Evolutionary conservation across 2,888 invertebrate genomes (phyloP), one percentile per base, ranked within the genome.

Genomic region (Volucella inanis): DNA sequence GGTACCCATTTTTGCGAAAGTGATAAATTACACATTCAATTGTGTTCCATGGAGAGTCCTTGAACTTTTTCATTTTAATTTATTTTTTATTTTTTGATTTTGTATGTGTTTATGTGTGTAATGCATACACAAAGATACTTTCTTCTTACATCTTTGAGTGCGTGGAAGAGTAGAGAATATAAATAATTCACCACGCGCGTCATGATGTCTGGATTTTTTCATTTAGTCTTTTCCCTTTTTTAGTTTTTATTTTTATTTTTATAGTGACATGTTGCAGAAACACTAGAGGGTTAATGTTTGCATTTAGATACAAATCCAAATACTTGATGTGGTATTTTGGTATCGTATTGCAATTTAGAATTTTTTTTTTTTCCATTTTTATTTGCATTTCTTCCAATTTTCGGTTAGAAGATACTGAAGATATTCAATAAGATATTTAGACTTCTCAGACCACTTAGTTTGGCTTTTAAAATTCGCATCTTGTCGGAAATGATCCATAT

Each of bases 21-120:
- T 59, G 71, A 85, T 81, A 85, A 72, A 81, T 85, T 80, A 71
- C 84, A 85, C 59, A 62, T 81, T 85, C 68, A 85, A 85, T 85
- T 81, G 76, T 81, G 74, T 71, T 68, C 55, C 67, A 75, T 62
- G 67, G 67, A 49, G 55, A 85, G 85, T 81, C 85, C 85, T 85
- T 85, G 85, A 85, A 85, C 85, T 85, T 85, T 85, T 49, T 39
- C 11, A 52, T 22, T 61, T 55, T 22, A 38, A 62, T 18, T 61
- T 59, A 18, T 22, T 8, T 45, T 57, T 22, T n/a, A n/a, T n/a
- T 61, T 71, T 8, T 41, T 49, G 0, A 41, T 59, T 74, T 54
- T 50, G 68, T 75, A 62, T 47, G 18, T 12, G 54, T 72, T 43
- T 22, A 41, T 70, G 14, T 79, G 88, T 79, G 76, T 31, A 31